These are phyloP conservation scores for Polyodon spathula DNA, from an alignment of 2,113 vertebrate genomes.

Conservation along the genomic window DNA sequence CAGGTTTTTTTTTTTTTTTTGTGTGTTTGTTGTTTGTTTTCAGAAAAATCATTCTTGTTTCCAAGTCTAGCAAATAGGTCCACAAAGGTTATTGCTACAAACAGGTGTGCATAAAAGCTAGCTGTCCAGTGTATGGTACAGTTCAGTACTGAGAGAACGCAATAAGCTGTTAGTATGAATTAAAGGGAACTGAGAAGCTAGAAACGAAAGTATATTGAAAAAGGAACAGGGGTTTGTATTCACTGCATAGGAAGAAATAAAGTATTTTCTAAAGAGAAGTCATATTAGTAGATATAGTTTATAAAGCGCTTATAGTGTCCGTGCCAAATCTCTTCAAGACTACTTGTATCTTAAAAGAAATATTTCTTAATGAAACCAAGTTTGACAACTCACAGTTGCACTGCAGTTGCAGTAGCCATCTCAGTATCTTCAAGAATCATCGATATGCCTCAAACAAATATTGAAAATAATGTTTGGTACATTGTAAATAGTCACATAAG, in stretches of 20 bases:
- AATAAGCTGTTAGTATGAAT: not conserved
- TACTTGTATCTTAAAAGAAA: not conserved
- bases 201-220: not conserved
- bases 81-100: not conserved
- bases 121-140: no score
- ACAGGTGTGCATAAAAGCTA: no score
- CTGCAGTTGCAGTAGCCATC: constrained; percentile 1
- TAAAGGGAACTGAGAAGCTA: not conserved
- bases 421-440: not conserved
- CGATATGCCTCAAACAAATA: not conserved
- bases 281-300: not conserved
- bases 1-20: not conserved
- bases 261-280: not conserved
- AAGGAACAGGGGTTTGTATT: not conserved
- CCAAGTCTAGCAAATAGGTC: not conserved
- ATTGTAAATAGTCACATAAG: constrained; percentile 12
- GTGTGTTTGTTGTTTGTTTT: not conserved
- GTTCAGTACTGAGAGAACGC: not conserved
- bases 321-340: constrained; percentile 1
- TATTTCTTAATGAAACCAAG: not conserved
- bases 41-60: not conserved
- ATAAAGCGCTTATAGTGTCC: not conserved
- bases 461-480: not conserved
- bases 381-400: constrained; percentile 2
- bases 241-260: not conserved